Conservation (phyloP, 2,113 vertebrate genomes). For the Thunnus maccoyii region DNA sequence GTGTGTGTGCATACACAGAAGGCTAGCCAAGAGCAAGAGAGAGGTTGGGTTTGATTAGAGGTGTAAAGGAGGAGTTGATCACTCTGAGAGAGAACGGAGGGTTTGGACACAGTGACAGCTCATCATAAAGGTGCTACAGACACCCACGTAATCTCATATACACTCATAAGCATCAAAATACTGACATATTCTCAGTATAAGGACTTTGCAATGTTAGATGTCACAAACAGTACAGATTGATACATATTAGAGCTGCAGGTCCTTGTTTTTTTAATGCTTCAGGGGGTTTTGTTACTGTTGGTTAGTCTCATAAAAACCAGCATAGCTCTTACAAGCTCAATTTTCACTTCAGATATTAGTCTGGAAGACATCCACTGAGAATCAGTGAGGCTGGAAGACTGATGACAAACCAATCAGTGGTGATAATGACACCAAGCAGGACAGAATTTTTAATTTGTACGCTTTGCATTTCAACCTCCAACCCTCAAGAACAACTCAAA, state of each 20-base stretch:
- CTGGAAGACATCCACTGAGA: background rate
- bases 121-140: background rate
- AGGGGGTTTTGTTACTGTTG: background rate
- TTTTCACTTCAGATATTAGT: conserved; percentile 1
- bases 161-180: background rate
- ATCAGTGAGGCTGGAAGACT: background rate
- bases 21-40: conserved; percentile 18
- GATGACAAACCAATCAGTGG: background rate
- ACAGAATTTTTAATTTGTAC: background rate
- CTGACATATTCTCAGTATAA: background rate
- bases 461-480: conserved; percentile 1
- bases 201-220: background rate
- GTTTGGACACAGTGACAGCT: background rate
- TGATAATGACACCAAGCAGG: background rate
- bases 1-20: background rate
- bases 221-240: background rate
- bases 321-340: background rate
- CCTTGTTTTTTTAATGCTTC: background rate
- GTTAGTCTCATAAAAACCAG: background rate
- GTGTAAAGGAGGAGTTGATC: no score
- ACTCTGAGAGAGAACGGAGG: background rate
- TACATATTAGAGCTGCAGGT: background rate
- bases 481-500: background rate
- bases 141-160: background rate
- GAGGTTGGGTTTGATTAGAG: conserved; percentile 34